Base-by-base conservation (phyloP, 2,888 invertebrate species). In the Mamestra brassicae region DNA sequence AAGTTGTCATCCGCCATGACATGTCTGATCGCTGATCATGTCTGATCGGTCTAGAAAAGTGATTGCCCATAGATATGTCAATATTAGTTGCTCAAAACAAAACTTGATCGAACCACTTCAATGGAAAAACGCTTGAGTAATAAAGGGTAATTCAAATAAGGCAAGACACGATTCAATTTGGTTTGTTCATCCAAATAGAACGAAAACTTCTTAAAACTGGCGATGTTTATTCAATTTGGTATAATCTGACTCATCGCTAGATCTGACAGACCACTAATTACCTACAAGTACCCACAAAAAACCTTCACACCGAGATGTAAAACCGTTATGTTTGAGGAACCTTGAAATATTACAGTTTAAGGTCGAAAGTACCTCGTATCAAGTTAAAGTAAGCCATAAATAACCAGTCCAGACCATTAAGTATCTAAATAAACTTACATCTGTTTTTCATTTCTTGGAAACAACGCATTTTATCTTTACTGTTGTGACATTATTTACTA, bases 301-400 rank as follows among this genome's bases (percentile, higher is more conserved):
- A n/a, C 57, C 63, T 64, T 42, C 66, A 57, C 47, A 72, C 38
- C 26, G 50, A 79, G 65, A 66, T 58, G 6, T n/a, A 36, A 50
- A 36, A 68, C 80, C 78, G 75, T 80, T 78, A 78, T 80, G 68
- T 55, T 74, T 50, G 62, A 54, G 58, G n/a, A 74, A 45, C 80
- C 80, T 80, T 80, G 80, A 68, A 55, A 68, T 34, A 80, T 58
- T 74, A 80, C 67, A n/a, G 63, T 64, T 74, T 67, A 67, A 45
- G 45, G 42, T 26, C n/a, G 17, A 64, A 74, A 67, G 74, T 26
- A 26, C 54, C 38, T 60, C 54, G 55, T 65, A 65, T 61, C 17
- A 67, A 77, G 42, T 69, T 81, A n/a, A 76, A 38, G 17, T 69
- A 34, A 62, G 54, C 58, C 17, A 61, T 68, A 71, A 71, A 71